These are phyloP conservation scores for Gymnocheta viridis DNA, from an alignment of 2,888 invertebrate genomes.

Conservation along the genomic window DNA sequence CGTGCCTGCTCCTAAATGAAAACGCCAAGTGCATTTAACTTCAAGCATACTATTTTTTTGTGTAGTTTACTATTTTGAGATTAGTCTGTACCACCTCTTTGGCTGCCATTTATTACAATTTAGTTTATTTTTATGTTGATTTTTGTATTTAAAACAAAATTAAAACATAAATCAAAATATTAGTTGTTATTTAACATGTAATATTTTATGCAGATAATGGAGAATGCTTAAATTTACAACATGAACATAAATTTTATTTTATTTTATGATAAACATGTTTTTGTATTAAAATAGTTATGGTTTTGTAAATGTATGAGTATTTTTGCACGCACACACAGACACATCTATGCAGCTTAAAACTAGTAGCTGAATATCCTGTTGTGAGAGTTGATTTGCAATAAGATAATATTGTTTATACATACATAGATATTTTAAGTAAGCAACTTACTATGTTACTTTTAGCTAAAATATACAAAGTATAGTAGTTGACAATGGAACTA, in stretches of 20 bases:
- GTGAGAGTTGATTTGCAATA: constrained; percentile 65
- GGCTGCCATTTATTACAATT: constrained; percentile 27
- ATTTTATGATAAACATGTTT: constrained; percentile 68
- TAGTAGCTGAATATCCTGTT: constrained; percentile 66
- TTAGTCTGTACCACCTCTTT: constrained; percentile 41
- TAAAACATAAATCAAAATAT: constrained; percentile 68
- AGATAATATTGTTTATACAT: constrained; percentile 51
- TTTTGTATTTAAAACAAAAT: constrained; percentile 51
- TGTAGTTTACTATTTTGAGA: constrained; percentile 19
- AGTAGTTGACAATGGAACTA: constrained; percentile 12
- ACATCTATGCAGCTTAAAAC: constrained; percentile 30
- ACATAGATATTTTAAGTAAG: background rate
- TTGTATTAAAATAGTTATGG: constrained; percentile 56
- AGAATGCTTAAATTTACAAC: constrained; percentile 62
- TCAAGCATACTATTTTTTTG: constrained; percentile 1
- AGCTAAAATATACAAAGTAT: background rate
- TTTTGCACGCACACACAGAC: background rate
- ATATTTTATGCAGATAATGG: constrained; percentile 68
- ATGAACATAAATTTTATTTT: constrained; percentile 62
- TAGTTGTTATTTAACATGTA: constrained; percentile 67
- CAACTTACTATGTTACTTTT: constrained; percentile 9
- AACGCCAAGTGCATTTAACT: background rate
- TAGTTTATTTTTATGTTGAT: constrained; percentile 9
- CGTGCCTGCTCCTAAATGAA: background rate
- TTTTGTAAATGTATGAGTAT: constrained; percentile 39